Conservation (phyloP, 2,113 vertebrate species). For the Scolopax mira region DNA sequence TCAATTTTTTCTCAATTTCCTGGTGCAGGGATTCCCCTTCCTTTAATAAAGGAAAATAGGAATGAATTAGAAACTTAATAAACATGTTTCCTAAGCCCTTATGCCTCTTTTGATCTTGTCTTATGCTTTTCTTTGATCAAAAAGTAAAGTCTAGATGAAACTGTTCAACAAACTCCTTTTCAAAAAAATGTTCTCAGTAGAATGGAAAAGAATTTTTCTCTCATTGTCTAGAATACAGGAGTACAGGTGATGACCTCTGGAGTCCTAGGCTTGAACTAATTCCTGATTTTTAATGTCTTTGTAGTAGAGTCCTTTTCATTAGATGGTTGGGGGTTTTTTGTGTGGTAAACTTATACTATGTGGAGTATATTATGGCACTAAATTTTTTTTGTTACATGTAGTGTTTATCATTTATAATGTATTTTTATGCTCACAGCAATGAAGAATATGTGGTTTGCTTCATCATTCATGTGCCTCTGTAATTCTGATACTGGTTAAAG, state of each 20-base stretch:
- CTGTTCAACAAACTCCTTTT: neutral
- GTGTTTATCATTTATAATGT: neutral
- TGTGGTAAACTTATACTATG: neutral
- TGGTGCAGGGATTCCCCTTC: neutral
- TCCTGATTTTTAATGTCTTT: neutral
- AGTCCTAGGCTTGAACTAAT: neutral
- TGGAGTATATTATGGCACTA: neutral
- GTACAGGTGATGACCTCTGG: neutral
- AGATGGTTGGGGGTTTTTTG: neutral
- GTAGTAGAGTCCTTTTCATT: neutral
- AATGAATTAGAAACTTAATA: neutral
- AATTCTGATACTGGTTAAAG: neutral
- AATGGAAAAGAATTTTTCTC: neutral
- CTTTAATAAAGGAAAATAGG: neutral
- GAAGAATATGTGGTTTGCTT: neutral
- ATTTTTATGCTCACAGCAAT: neutral
- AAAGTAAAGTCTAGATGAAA: neutral
- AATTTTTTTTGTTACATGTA: neutral
- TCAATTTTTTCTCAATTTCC: neutral
- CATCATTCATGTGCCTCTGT: fast-evolving
- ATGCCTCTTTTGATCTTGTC: neutral
- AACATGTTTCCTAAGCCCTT: neutral
- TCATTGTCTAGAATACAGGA: neutral
- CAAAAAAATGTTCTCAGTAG: neutral
- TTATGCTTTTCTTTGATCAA: neutral